Percentiles rank a stretch among this genome's conserved stretches.
Evolutionary conservation across 2,797 vertebrate species (phyloP).

Genomic region (Coracias cyanogaster): DNA sequence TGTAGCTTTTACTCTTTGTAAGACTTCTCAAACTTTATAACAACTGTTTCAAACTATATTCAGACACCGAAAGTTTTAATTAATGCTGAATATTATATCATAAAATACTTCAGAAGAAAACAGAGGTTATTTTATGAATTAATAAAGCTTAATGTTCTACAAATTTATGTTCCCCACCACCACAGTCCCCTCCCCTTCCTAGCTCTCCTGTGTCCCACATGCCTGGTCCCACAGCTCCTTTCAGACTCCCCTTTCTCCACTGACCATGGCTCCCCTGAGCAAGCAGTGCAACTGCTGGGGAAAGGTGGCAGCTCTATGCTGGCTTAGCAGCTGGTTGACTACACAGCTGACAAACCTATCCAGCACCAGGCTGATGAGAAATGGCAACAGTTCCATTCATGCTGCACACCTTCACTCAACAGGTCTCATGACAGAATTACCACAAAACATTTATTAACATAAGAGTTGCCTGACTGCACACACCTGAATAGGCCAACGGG

Average conservation of each 20-base stretch:
- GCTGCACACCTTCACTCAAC: accelerated
- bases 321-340: neutral
- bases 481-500: neutral
- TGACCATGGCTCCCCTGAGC: accelerated
- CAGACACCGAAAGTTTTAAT: neutral
- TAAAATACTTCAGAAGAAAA: neutral
- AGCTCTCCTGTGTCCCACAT: accelerated
- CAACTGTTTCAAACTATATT: neutral
- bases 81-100: neutral
- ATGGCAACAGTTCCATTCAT: accelerated
- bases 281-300: too few species aligned
- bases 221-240: accelerated
- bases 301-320: too few species aligned
- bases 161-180: neutral
- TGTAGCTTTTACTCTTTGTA: neutral
- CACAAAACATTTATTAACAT: neutral
- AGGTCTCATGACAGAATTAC: neutral
- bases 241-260: neutral
- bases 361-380: neutral
- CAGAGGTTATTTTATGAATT: neutral
- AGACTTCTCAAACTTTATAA: neutral
- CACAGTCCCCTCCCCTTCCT: neutral
- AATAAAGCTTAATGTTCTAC: neutral
- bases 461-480: neutral
- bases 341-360: accelerated